phyloP scores from a whole-genome alignment of 1,140 invertebrate genomes.

The Tetramorium simillimum region DNA sequence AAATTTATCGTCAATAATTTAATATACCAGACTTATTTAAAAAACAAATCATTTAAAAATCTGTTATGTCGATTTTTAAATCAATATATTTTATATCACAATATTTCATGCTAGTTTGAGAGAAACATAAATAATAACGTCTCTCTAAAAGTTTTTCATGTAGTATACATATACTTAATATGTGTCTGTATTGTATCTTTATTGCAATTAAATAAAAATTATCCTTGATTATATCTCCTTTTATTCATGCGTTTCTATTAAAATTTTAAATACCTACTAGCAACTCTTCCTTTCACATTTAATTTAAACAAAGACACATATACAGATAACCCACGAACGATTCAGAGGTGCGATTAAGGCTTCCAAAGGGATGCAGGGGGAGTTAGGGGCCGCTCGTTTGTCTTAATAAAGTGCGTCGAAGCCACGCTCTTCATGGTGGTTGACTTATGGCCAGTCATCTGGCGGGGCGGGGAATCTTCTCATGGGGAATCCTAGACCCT shows the following conservation, averaged over 20 bases:
- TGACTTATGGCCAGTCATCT: conserved; percentile 77
- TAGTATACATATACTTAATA: too few species aligned
- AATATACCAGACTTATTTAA: neutral
- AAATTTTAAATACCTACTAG: conserved; percentile 2
- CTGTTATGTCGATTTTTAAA: neutral
- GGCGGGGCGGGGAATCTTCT: conserved; percentile 32
- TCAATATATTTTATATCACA: neutral
- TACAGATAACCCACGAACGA: neutral
- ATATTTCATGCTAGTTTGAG: neutral
- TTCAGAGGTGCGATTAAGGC: conserved; percentile 60
- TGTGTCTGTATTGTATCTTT: too few species aligned
- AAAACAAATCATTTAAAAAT: too few species aligned
- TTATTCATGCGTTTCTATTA: neutral
- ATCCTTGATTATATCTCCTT: neutral
- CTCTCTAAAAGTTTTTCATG: neutral
- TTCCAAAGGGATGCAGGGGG: conserved; percentile 17
- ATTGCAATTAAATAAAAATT: too few species aligned
- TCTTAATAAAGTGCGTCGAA: conserved; percentile 83
- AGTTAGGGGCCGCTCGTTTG: conserved; percentile 73
- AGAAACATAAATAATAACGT: neutral
- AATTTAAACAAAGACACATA: neutral
- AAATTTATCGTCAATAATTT: neutral
- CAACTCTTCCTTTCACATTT: neutral
- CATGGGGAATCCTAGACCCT: conserved; percentile 49
- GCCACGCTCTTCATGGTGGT: conserved; percentile 56